phyloP scores from a whole-genome alignment of 2,797 vertebrate species.

The Naso thynnoides region DNA sequence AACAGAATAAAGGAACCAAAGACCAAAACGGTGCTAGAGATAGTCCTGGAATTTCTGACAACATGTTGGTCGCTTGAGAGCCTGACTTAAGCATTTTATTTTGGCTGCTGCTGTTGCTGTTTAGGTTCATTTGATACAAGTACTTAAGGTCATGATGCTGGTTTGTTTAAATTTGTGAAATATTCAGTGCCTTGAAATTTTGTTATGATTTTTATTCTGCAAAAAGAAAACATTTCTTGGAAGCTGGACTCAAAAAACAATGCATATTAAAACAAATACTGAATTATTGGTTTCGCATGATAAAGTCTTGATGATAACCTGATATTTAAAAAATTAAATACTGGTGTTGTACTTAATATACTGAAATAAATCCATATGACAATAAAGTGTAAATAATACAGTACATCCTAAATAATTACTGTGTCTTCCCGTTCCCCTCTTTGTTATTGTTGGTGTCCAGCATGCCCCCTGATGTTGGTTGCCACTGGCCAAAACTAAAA shows the following conservation, averaged over 20 bases:
- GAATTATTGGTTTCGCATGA: too few relatives aligned
- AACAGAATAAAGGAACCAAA: slow-evolving; percentile 19
- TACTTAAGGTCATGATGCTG: not conserved
- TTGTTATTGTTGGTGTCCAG: too few relatives aligned
- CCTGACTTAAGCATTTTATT: not conserved
- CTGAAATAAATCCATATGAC: too few relatives aligned
- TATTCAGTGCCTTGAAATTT: not conserved
- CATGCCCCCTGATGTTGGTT: too few relatives aligned
- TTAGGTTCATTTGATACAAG: not conserved
- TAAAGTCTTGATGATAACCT: too few relatives aligned
- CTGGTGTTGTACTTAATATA: too few relatives aligned
- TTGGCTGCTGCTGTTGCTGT: not conserved
- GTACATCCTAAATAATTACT: too few relatives aligned
- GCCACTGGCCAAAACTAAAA: too few relatives aligned
- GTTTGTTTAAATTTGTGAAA: not conserved
- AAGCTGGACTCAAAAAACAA: not conserved
- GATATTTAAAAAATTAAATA: too few relatives aligned
- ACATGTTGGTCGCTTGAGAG: not conserved
- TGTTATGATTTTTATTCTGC: not conserved
- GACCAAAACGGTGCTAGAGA: not conserved
- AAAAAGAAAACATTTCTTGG: not conserved
- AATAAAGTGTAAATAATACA: too few relatives aligned
- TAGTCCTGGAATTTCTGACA: not conserved
- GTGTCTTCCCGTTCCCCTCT: too few relatives aligned
- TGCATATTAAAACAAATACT: not conserved